A percentile compares a stretch with the other conserved stretches of the same genome.
Conservation (phyloP, 2,797 vertebrate genomes). For the Chaunax sp. region DNA sequence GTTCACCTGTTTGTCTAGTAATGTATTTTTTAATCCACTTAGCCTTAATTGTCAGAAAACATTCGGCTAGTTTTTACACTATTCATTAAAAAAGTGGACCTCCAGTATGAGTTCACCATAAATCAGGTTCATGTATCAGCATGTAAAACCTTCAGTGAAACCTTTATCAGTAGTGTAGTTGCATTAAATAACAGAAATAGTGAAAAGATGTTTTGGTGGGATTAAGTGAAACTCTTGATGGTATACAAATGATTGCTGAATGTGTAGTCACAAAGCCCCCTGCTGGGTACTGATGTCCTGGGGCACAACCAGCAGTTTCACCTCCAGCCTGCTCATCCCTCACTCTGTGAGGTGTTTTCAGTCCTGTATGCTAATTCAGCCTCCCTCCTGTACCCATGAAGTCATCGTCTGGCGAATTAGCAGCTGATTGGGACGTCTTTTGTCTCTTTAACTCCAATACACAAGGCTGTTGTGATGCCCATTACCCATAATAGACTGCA, state of each 20-base stretch:
- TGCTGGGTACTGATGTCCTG: constrained; percentile 27
- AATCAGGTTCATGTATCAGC: too few species aligned
- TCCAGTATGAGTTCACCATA: too few species aligned
- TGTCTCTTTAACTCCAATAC: constrained; percentile 69
- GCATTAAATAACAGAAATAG: too few species aligned
- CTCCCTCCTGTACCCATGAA: constrained; percentile 64
- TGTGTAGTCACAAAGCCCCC: constrained; percentile 8
- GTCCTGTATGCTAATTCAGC: constrained; percentile 68
- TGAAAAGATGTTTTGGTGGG: too few species aligned
- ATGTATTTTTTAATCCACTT: too few species aligned
- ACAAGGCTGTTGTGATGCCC: constrained; percentile 54
- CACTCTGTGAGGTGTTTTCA: constrained; percentile 59
- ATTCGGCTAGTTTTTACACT: too few species aligned
- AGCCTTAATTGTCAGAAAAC: too few species aligned
- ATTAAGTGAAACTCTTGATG: not conserved
- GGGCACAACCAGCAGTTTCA: constrained; percentile 39
- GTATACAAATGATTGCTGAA: constrained; percentile 2
- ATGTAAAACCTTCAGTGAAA: too few species aligned
- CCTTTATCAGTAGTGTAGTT: too few species aligned
- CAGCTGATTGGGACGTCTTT: constrained; percentile 69
- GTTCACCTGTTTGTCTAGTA: too few species aligned
- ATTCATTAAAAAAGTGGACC: too few species aligned
- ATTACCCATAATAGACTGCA: constrained; percentile 46
- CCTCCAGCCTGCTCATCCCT: constrained; percentile 31
- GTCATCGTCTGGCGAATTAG: constrained; percentile 74